Evolutionary conservation across 2,888 invertebrate species (phyloP), one percentile per base, ranked within the genome.

Genomic region (Dynastes grantii): DNA sequence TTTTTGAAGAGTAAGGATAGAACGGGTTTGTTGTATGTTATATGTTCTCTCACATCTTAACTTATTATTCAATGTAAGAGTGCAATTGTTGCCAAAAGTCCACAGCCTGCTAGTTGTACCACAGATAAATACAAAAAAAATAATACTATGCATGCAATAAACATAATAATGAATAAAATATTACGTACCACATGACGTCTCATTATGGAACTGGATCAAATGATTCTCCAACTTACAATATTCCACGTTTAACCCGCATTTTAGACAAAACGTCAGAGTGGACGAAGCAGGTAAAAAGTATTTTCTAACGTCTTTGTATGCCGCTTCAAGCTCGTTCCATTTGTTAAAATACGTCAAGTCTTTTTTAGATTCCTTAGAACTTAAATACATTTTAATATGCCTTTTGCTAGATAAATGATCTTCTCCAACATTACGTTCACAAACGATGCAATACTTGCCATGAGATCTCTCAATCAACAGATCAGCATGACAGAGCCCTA

Each of bases 231-330:
- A 22, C 6, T 37, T 61, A 2, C 8, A 3, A 5, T 58, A 73
- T 22, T 73, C 61, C 29, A 73, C 73, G 9, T 73, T 51, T 6
- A 73, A 8, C 16, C 58, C 55, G 40, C 73, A 73, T 22, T 55
- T 73, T n/a, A 58, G 9, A 13, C 73, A 73, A n/a, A 73, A 73
- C 55, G 73, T 73, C 16, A 73, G 55, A n/a, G 16, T 27, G 3
- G 55, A n/a, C 0, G 55, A 53, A 1, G 61, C 53, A 6, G 73
- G 73, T 55, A 32, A 3, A 2, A 73, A 58, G 3, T 16, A 53
- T 6, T 51, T 63, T 29, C n/a, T 29, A 9, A 29, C 4, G 1
- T 16, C 2, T 32, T 65, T 13, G n/a, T 40, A 16, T 9, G 5
- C 13, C 13, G 32, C 13, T 16, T n/a, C 67, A 9, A 68, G 4